These are phyloP conservation scores for Ochropleura plecta DNA, from an alignment of 2,888 invertebrate species.

Conservation along the genomic window DNA sequence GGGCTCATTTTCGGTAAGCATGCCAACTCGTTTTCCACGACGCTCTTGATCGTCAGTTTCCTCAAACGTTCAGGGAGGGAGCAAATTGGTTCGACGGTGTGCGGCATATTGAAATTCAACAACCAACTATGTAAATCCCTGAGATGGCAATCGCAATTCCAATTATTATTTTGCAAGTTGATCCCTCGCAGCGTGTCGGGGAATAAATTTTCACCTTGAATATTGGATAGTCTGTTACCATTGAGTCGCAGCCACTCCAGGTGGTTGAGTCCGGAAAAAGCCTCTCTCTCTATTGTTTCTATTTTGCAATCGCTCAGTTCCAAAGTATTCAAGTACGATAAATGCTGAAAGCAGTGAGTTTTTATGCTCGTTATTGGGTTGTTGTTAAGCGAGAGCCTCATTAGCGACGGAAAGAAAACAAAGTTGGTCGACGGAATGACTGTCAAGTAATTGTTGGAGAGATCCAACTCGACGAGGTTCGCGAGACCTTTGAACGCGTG, in stretches of 20 bases:
- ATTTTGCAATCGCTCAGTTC: constrained; percentile 96
- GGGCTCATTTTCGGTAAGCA: constrained; percentile 95
- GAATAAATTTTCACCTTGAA: constrained; percentile 93
- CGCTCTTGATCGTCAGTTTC: constrained; percentile 92
- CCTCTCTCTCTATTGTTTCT: constrained; percentile 93
- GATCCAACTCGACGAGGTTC: constrained; percentile 96
- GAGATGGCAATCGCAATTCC: constrained; percentile 96
- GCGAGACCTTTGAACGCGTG: constrained; percentile 95
- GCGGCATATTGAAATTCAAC: constrained; percentile 93
- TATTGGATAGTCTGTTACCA: constrained; percentile 94
- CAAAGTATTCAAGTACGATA: constrained; percentile 94
- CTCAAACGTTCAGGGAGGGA: constrained; percentile 92
- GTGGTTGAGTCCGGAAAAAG: constrained; percentile 95
- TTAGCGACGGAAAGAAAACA: constrained; percentile 94
- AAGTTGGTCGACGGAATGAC: constrained; percentile 95
- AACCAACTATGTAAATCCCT: constrained; percentile 95
- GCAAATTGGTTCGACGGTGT: constrained; percentile 95
- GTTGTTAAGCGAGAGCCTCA: constrained; percentile 95
- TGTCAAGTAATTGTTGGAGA: constrained; percentile 95
- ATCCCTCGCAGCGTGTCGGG: constrained; percentile 95
- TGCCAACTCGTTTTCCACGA: constrained; percentile 93
- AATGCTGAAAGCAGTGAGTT: constrained; percentile 93
- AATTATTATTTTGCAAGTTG: constrained; percentile 96
- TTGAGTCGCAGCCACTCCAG: constrained; percentile 96
- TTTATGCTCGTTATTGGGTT: constrained; percentile 95